Conservation (phyloP, 2,888 invertebrate species). For the Napeogenes inachia region DNA sequence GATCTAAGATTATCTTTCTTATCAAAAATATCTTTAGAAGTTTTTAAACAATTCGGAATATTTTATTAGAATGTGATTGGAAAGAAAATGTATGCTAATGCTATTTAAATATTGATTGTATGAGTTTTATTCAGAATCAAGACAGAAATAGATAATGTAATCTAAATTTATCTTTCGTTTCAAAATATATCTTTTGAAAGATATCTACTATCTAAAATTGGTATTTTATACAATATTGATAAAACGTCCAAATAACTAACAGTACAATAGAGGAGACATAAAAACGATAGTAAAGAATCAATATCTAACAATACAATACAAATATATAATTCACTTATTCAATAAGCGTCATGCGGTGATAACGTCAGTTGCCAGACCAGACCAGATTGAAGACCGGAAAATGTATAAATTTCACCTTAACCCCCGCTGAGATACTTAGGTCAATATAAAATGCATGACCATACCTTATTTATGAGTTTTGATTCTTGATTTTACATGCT, state of each 20-base stretch:
- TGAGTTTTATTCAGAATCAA: too few species aligned
- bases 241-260: background rate
- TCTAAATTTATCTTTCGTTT: too few species aligned
- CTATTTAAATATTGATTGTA: too few species aligned
- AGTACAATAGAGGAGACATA: slow-evolving; percentile 1
- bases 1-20: too few species aligned
- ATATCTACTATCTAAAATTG: too few species aligned
- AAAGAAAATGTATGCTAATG: too few species aligned
- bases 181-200: too few species aligned
- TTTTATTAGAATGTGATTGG: too few species aligned
- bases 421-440: slow-evolving; percentile 62
- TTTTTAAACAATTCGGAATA: too few species aligned
- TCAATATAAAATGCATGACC: slow-evolving; percentile 42
- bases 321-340: slow-evolving; percentile 65
- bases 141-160: too few species aligned
- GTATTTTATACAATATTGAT: too few species aligned
- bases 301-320: slow-evolving; percentile 20
- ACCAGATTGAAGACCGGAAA: slow-evolving; percentile 48
- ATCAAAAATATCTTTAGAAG: too few species aligned
- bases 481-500: slow-evolving; percentile 19
- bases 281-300: slow-evolving; percentile 18
- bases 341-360: slow-evolving; percentile 66
- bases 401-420: slow-evolving; percentile 49
- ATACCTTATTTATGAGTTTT: slow-evolving; percentile 30
- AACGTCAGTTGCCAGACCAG: slow-evolving; percentile 36